phyloP scores from a whole-genome alignment of 2,797 vertebrate species.

The Channa striata region DNA sequence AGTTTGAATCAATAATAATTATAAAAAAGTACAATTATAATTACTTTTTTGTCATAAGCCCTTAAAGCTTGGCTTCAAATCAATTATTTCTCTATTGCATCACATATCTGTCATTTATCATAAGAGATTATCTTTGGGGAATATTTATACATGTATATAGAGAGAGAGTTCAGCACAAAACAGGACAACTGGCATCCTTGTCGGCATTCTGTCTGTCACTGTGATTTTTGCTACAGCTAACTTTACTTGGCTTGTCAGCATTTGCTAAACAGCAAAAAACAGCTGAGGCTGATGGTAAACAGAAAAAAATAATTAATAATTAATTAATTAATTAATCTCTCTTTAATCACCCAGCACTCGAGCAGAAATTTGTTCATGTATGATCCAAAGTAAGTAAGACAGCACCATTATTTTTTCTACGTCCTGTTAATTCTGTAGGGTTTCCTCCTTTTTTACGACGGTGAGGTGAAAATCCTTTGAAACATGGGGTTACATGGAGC shows the following conservation, averaged over 20 bases:
- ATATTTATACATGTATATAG: not conserved
- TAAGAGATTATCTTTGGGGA: too few species aligned
- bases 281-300: not conserved
- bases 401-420: too few species aligned
- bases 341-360: not conserved
- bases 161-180: not conserved
- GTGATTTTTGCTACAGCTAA: not conserved
- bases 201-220: not conserved
- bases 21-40: not conserved
- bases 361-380: too few species aligned
- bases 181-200: not conserved
- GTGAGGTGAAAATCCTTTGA: conserved; percentile 16
- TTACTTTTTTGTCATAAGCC: not conserved
- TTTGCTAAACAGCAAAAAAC: not conserved
- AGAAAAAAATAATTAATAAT: not conserved
- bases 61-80: not conserved
- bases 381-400: too few species aligned
- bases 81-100: not conserved
- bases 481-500: conserved; percentile 3
- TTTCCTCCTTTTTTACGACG: conserved; percentile 31
- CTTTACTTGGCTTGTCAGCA: not conserved
- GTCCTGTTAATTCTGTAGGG: too few species aligned
- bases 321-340: too few species aligned
- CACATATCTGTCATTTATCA: not conserved
- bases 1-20: not conserved